Evolutionary conservation across 2,888 invertebrate genomes (phyloP), one percentile per base, ranked within the genome.

Genomic region (Camponotus fellah): DNA sequence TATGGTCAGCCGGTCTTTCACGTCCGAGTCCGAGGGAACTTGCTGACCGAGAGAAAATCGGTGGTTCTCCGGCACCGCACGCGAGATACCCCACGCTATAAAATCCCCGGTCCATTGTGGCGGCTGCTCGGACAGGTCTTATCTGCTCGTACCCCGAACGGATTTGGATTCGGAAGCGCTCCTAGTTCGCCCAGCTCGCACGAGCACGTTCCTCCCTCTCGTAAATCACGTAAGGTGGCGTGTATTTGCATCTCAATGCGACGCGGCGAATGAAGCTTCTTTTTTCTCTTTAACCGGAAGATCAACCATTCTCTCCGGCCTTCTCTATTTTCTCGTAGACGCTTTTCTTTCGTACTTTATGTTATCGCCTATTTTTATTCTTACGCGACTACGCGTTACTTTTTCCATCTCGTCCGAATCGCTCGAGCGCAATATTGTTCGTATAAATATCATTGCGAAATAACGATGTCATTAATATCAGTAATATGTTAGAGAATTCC

Each of bases 161-260:
- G 76, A 74, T 89, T 86, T 84, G 88, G 84, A 68, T 72, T 79
- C 75, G 64, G 60, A 76, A 85, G 80, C 84, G 72, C 71, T 74
- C 82, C 82, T 74, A 65, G 75, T 46, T 69, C 82, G 85, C 79
- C 80, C 74, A 26, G 75, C 82, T 89, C 88, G 74, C 79, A 89
- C 86, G 87, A 88, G 88, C 89, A 85, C 87, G 87, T 87, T 80
- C 84, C 87, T 85, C 86, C 85, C 87, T 92, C 92, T 92, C 92
- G 89, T 92, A 92, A 92, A 92, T 92, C 92, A 92, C 91, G 66
- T 76, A 83, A 65, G 82, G 86, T 76, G 74, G 56, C 84, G 83
- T 69, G 85, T 89, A 92, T 92, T 92, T 92, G 90, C 92, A 92
- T 92, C 87, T 92, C 88, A 92, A 92, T 91, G 90, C 88, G 84